These are phyloP conservation scores for Zaprionus camerounensis DNA, from an alignment of 1,140 invertebrate genomes.

Conservation along the genomic window DNA sequence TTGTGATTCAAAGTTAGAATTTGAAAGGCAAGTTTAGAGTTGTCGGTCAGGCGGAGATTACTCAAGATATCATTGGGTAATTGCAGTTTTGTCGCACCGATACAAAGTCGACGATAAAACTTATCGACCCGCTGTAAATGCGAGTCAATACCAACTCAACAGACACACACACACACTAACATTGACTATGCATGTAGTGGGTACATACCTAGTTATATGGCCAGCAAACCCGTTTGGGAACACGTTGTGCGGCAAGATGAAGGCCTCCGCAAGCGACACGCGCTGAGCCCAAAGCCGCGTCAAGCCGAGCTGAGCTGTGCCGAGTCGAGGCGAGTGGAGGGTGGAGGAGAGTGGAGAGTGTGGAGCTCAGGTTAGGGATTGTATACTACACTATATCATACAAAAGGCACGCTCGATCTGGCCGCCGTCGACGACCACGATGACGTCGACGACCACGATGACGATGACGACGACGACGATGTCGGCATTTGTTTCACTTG, in stretches of 20 bases:
- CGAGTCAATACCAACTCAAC: constrained; percentile 9
- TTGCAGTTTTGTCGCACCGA: neutral
- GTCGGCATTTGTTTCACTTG: constrained; percentile 78
- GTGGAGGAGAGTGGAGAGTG: constrained; percentile 25
- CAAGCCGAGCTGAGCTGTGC: constrained; percentile 1
- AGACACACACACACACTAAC: constrained; percentile 21
- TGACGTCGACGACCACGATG: constrained; percentile 16
- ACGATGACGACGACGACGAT: constrained; percentile 18
- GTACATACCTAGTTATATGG: constrained; percentile 54
- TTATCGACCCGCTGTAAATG: constrained; percentile 31
- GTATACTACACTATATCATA: constrained; percentile 59
- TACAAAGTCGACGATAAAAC: constrained; percentile 20
- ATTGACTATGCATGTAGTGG: constrained; percentile 6
- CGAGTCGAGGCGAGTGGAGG: neutral
- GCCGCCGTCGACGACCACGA: constrained; percentile 27
- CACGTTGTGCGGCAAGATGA: constrained; percentile 75
- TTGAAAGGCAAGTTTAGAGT: neutral
- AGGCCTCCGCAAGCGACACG: constrained; percentile 70
- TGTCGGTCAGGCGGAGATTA: neutral
- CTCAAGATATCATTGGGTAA: constrained; percentile 1
- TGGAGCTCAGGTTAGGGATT: constrained; percentile 40
- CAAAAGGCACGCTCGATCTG: constrained; percentile 79
- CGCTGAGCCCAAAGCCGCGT: constrained; percentile 52
- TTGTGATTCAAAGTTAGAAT: neutral
- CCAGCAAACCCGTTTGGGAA: constrained; percentile 73